Evolutionary conservation across 2,888 invertebrate species (phyloP), one percentile per base, ranked within the genome.

Genomic region (Eulithis prunata): DNA sequence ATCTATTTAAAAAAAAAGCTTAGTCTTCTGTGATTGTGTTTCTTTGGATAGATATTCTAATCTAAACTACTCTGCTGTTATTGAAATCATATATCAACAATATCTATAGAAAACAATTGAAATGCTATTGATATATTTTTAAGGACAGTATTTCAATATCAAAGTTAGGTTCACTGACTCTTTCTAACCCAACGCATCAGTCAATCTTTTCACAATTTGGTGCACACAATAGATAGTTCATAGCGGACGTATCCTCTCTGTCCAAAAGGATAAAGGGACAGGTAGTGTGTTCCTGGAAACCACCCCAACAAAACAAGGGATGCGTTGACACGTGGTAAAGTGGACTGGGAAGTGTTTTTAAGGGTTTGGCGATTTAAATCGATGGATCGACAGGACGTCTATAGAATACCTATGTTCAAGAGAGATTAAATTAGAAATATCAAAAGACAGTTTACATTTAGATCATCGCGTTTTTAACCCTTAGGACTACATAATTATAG

Each of bases 211-310:
- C 28, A 64, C 46, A 60, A 58, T 51, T 38, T 57, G 45, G 59
- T 38, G 49, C 28, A 52, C 53, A 66, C 64, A 72, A 67, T 58
- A 55, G 54, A 53, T 43, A 61, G 61, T 60, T 60, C 59, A 64
- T 63, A 43, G 51, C 66, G 73, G 72, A 73, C 68, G 71, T 67
- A 58, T 65, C 69, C 69, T 63, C 72, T 69, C 55, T 21, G 14
- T 41, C 49, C 45, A 60, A 70, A 71, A 46, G 43, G 68, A 11
- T 21, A 45, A n/a, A 12, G 13, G 11, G 14, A 55, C 64, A 73
- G 70, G 68, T 70, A 71, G 64, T 65, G 51, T 21, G 70, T 73
- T 73, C 73, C 66, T 68, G 66, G 73, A 72, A 73, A 63, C 57
- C 13, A 21, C 38, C 62, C 66, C 57, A 61, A 68, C 57, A 61